Evolutionary conservation across 2,113 vertebrate genomes (phyloP).

Genomic region (Cettia cetti): DNA sequence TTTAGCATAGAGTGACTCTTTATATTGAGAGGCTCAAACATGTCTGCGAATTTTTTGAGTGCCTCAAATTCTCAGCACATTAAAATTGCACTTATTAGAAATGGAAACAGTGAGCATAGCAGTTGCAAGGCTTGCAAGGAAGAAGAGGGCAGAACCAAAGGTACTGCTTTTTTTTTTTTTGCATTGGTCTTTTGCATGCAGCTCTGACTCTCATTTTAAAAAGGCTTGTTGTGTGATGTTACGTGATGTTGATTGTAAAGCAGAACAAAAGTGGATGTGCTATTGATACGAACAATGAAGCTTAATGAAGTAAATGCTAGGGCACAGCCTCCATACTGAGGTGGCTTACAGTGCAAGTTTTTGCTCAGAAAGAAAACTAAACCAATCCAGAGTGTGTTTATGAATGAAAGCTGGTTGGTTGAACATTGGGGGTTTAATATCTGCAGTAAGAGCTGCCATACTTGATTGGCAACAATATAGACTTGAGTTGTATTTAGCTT

Average conservation of each 20-base stretch:
- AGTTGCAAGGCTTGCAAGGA: neutral
- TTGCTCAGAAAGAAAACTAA: neutral
- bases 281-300: neutral
- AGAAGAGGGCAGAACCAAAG: neutral
- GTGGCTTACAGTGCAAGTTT: neutral
- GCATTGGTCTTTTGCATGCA: neutral
- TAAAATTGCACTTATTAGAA: neutral
- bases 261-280: neutral
- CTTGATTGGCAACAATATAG: neutral
- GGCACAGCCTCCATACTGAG: neutral
- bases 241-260: neutral
- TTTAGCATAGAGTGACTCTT: constrained; percentile 35
- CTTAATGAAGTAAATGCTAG: neutral
- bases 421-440: neutral
- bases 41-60: neutral
- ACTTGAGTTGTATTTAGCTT: neutral
- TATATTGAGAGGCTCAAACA: neutral
- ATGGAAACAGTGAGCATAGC: neutral
- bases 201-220: neutral
- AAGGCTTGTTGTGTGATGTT: neutral
- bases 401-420: neutral
- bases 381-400: neutral
- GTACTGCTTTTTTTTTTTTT: neutral
- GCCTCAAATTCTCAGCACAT: constrained; percentile 12
- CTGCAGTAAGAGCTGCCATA: neutral